Base-by-base conservation (phyloP, 2,888 invertebrate species). In the Alviniconcha strummeri region DNA sequence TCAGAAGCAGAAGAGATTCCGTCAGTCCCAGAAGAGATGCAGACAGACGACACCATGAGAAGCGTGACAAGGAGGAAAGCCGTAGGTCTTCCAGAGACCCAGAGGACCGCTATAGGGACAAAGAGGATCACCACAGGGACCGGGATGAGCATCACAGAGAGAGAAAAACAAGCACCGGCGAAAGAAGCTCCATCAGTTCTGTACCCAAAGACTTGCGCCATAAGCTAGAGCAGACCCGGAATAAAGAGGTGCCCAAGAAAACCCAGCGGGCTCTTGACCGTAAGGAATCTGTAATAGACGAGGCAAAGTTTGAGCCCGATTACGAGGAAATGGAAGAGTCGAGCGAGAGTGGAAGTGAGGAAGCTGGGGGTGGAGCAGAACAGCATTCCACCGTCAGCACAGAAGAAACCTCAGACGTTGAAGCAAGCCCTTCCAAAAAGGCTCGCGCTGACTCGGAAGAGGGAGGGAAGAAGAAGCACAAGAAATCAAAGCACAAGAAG, bases 301-400 rank as follows among this genome's bases (percentile, higher is more conserved):
- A 92, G 85, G 88, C 91, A 1, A 88, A 88, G 81, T 92, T 92
- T 89, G 91, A 89, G 69, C 92, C 92, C 0, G 92, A 92, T 86
- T 92, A 92, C 86, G 88, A 90, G 19, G 91, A 91, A 60, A 57
- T 85, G 71, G 85, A 64, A 54, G 85, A 86, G 19, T 76, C 83
- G 71, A 83, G 75, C 54, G 84, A 80, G 11, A 83, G 83, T 74
- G 78, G 54, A 3, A 79, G 71, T 60, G 83, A 78, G 15, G 83
- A 77, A 54, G 60, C 36, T 5, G n/a, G 57, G n/a, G 57, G 57
- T n/a, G 55, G 54, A 55, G 82, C 69, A 86, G 82, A 85, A 84
- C 57, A 86, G 87, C 82, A 54, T 74, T 81, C 81, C 64, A 81
- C 84, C 5, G 82, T 82, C 36, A 84, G 79, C 78, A 84, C 81